These are phyloP conservation scores for Agrochola litura DNA, from an alignment of 2,888 invertebrate genomes.

Conservation along the genomic window DNA sequence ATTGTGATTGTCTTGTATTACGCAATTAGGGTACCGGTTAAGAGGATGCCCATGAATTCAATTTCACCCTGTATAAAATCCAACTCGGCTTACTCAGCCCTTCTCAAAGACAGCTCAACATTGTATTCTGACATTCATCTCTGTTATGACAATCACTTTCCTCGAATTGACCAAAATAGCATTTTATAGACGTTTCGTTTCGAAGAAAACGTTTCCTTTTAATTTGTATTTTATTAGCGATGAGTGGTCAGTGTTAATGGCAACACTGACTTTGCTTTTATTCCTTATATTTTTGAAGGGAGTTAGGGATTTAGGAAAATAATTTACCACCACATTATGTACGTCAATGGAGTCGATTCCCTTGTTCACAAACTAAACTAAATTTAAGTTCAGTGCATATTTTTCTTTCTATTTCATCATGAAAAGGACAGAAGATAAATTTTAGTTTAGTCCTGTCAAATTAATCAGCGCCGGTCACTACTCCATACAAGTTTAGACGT, in stretches of 20 bases:
- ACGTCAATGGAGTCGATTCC: too few species aligned
- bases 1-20: too few species aligned
- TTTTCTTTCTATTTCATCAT: too few species aligned
- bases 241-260: conserved; percentile 34
- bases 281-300: neutral
- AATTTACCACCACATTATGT: neutral
- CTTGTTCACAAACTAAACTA: too few species aligned
- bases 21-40: too few species aligned
- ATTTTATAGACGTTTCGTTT: conserved; percentile 55
- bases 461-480: too few species aligned
- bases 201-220: conserved; percentile 53
- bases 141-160: conserved; percentile 49
- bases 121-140: conserved; percentile 37
- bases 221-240: conserved; percentile 54
- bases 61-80: neutral
- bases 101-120: conserved; percentile 18
- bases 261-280: conserved; percentile 10
- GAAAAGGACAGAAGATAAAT: too few species aligned
- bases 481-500: too few species aligned
- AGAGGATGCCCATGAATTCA: too few species aligned
- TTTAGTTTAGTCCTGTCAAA: too few species aligned
- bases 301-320: neutral
- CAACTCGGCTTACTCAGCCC: neutral
- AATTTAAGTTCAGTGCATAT: too few species aligned
- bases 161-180: conserved; percentile 59